phyloP scores from a whole-genome alignment of 2,113 vertebrate genomes.

The Halichoerus grypus region DNA sequence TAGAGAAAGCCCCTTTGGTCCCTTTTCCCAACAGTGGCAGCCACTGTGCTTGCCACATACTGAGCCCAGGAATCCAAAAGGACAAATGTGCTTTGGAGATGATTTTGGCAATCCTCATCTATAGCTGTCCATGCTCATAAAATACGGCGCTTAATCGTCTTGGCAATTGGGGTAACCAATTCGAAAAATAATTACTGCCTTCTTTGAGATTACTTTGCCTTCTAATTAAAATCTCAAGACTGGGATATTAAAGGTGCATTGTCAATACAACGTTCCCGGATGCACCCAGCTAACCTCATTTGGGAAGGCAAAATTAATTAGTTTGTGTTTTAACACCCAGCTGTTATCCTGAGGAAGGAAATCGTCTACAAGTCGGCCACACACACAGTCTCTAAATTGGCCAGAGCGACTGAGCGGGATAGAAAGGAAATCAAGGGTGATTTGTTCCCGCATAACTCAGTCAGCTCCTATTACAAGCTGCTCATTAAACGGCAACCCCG shows the following conservation, averaged over 20 bases:
- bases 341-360: constrained; percentile 82
- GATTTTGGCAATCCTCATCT: constrained; percentile 76
- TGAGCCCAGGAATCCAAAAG: neutral
- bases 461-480: constrained; percentile 44
- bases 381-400: constrained; percentile 80
- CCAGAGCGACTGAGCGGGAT: constrained; percentile 66
- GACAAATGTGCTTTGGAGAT: constrained; percentile 36
- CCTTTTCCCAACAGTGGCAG: neutral
- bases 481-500: constrained; percentile 22
- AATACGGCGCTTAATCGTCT: constrained; percentile 80
- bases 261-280: constrained; percentile 83
- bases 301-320: constrained; percentile 88
- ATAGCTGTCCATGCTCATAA: constrained; percentile 79
- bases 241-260: constrained; percentile 84
- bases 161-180: constrained; percentile 83
- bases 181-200: constrained; percentile 87
- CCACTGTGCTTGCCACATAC: neutral
- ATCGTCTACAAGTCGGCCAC: constrained; percentile 6
- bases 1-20: neutral
- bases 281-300: constrained; percentile 85
- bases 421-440: constrained; percentile 67
- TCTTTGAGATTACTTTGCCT: constrained; percentile 85
- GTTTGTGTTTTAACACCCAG: constrained; percentile 86
- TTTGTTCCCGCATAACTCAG: constrained; percentile 60
- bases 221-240: constrained; percentile 89